phyloP scores from a whole-genome alignment of 2,888 invertebrate genomes.

The Napeogenes inachia region DNA sequence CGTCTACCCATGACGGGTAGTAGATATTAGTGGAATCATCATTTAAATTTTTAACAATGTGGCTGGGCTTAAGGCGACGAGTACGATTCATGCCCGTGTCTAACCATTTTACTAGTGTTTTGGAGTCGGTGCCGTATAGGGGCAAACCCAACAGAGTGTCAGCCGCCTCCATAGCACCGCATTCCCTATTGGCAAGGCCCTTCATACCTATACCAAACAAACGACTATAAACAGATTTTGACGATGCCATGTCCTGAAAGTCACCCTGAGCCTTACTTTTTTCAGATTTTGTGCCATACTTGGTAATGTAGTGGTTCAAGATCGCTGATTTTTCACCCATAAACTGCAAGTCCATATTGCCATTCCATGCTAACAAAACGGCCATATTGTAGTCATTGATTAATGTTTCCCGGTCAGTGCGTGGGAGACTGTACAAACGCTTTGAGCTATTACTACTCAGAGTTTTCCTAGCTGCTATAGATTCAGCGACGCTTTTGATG shows the following conservation, averaged over 20 bases:
- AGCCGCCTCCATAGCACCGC: conserved; percentile 38
- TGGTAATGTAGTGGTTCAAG: conserved; percentile 37
- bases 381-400: conserved; percentile 41
- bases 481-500: conserved; percentile 32
- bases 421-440: conserved; percentile 6
- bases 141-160: too few relatives aligned
- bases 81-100: too few relatives aligned
- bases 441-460: conserved; percentile 28
- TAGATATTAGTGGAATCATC: too few relatives aligned
- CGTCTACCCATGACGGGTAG: too few relatives aligned
- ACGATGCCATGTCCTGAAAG: conserved; percentile 34
- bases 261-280: conserved; percentile 32
- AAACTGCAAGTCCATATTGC: conserved; percentile 9
- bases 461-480: conserved; percentile 36
- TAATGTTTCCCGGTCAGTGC: conserved; percentile 27
- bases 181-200: conserved; percentile 38
- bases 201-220: conserved; percentile 37
- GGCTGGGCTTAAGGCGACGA: too few relatives aligned
- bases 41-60: too few relatives aligned
- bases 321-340: conserved; percentile 13
- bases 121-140: too few relatives aligned
- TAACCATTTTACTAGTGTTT: too few relatives aligned
- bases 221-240: conserved; percentile 35
- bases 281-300: conserved; percentile 41
- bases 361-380: conserved; percentile 38